A percentile compares a stretch with the other conserved stretches of the same genome.
Evolutionary conservation across 2,113 vertebrate genomes (phyloP).

Genomic region (Ranitomeya imitator): DNA sequence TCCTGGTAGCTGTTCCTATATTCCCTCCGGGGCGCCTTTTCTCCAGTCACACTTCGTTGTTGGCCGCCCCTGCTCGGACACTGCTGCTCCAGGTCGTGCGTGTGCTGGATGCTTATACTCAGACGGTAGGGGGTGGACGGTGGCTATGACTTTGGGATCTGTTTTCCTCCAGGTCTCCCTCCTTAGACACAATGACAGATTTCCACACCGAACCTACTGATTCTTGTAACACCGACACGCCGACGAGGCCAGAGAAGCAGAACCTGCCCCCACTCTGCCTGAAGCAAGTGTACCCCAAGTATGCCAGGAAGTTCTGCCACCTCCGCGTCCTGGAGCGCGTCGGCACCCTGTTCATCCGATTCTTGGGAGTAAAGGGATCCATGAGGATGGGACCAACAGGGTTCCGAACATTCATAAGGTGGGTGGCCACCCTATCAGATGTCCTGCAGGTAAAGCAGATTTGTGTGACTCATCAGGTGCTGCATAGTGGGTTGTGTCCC

Average conservation of each 20-base stretch:
- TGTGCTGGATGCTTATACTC: too few species aligned
- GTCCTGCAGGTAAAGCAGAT: too few species aligned
- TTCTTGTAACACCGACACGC: fast-evolving
- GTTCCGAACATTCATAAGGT: conserved; percentile 95
- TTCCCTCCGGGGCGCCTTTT: too few species aligned
- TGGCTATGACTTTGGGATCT: neutral
- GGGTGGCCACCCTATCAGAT: conserved; percentile 26
- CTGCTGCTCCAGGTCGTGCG: too few species aligned
- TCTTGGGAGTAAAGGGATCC: conserved; percentile 90
- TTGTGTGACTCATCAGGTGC: too few species aligned
- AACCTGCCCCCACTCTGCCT: conserved; percentile 83
- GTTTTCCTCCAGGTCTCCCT: conserved; percentile 64
- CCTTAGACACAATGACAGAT: conserved; percentile 61
- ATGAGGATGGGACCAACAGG: conserved; percentile 90
- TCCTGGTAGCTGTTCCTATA: too few species aligned
- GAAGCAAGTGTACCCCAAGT: conserved; percentile 97
- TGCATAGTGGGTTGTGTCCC: too few species aligned
- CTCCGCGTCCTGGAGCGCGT: conserved; percentile 88
- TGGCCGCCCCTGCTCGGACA: too few species aligned
- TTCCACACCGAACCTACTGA: neutral
- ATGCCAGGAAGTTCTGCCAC: conserved; percentile 87
- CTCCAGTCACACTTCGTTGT: too few species aligned
- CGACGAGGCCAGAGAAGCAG: neutral
- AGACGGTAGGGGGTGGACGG: too few species aligned
- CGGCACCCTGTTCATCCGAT: conserved; percentile 86